Evolutionary conservation across 2,113 vertebrate species (phyloP).

Genomic region (Symphodus melops): DNA sequence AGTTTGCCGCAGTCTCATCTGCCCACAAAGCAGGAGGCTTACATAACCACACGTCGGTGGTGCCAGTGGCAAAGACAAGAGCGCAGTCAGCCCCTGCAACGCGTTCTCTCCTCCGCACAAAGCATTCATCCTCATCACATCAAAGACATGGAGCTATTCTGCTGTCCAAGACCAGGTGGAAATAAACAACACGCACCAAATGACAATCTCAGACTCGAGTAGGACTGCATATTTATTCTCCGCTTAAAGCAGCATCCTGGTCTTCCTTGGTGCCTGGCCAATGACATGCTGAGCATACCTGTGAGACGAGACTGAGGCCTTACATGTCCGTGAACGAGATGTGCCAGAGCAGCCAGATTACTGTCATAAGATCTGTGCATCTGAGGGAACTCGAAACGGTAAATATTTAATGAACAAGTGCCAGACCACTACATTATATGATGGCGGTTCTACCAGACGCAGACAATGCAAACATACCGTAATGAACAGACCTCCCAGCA

Average conservation of each 20-base stretch:
- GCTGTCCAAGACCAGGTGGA: constrained; percentile 50
- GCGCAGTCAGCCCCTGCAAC: constrained; percentile 54
- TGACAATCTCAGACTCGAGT: constrained; percentile 14
- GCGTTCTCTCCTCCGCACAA: constrained; percentile 55
- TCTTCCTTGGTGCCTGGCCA: constrained; percentile 37
- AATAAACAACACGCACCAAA: constrained; percentile 29
- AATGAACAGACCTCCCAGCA: not conserved
- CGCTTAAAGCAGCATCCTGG: constrained; percentile 38
- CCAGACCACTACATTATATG: not conserved
- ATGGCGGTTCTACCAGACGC: not conserved
- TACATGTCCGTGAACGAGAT: constrained; percentile 60
- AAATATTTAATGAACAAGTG: constrained; percentile 9
- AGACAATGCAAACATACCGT: not conserved
- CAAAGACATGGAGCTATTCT: constrained; percentile 42
- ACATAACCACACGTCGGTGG: constrained; percentile 62
- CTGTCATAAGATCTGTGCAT: constrained; percentile 12
- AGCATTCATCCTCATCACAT: constrained; percentile 57
- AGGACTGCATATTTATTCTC: constrained; percentile 17
- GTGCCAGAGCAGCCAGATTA: not conserved
- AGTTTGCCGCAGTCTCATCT: constrained; percentile 71
- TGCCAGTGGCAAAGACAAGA: constrained; percentile 67
- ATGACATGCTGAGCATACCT: constrained; percentile 35
- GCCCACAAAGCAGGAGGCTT: constrained; percentile 72
- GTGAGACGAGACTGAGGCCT: constrained; percentile 44
- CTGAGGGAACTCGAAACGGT: constrained; percentile 17